A percentile compares a stretch with the other conserved stretches of the same genome.
Evolutionary conservation across 2,888 invertebrate species (phyloP).

Genomic region (Oscheius sp.): DNA sequence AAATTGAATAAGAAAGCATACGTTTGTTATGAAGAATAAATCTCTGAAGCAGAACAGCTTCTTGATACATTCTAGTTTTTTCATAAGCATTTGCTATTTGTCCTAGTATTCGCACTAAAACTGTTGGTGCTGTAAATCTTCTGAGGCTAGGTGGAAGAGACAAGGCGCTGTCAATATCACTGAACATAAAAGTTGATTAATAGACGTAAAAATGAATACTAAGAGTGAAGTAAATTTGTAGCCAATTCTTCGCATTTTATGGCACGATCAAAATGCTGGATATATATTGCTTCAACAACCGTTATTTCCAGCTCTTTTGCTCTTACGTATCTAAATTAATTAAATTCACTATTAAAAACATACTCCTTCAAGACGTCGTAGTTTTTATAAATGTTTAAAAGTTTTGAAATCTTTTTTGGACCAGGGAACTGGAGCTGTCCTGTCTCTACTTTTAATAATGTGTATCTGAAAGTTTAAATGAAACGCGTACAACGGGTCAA

Average conservation of each 20-base stretch:
- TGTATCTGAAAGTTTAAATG: slow-evolving; percentile 19
- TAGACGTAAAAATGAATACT: background rate
- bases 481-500: background rate
- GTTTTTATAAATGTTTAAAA: slow-evolving; percentile 36
- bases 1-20: slow-evolving; percentile 21
- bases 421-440: slow-evolving; percentile 35
- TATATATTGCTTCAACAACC: slow-evolving; percentile 27
- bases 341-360: background rate
- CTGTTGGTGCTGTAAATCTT: slow-evolving; percentile 76
- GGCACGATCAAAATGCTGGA: slow-evolving; percentile 25
- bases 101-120: slow-evolving; percentile 71
- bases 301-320: slow-evolving; percentile 46
- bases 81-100: slow-evolving; percentile 74
- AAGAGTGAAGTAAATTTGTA: slow-evolving; percentile 2
- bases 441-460: slow-evolving; percentile 39
- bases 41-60: slow-evolving; percentile 75
- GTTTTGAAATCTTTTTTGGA: slow-evolving; percentile 31
- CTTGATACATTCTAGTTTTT: slow-evolving; percentile 71
- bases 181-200: background rate
- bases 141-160: slow-evolving; percentile 75
- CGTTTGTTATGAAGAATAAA: slow-evolving; percentile 74
- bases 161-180: background rate
- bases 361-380: slow-evolving; percentile 15
- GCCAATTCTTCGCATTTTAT: slow-evolving; percentile 19
- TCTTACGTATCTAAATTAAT: slow-evolving; percentile 37